Evolutionary conservation across 37 sponge, comb jelly and placozoan genomes (phyloP), one percentile per base, ranked within the genome.

Genomic region (Petrosia ficiformis): DNA sequence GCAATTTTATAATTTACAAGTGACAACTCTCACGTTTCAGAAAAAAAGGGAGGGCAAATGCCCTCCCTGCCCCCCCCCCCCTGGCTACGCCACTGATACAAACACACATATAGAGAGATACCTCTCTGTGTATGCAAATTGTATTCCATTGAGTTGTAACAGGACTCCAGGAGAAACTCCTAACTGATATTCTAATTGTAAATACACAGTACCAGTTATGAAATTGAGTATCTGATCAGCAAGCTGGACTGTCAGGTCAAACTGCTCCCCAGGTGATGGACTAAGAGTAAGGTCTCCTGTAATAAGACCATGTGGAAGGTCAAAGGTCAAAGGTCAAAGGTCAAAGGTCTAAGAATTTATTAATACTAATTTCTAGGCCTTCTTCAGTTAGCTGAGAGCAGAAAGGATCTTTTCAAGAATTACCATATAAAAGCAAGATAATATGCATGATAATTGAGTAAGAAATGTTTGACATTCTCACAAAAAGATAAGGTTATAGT

Each of bases 241-340:
- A 57, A 90, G 41, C 65, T 82, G 91, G 32, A 90, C 39, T 0
- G 91, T 85, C 4, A 90, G 59, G 63, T 90, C 91, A 82, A 90
- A 90, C 67, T 82, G 70, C 61, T 90, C 91, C 57, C 91, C 91
- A 31, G 91, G 83, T 30, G 91, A 87, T 29, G 91, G 91, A 19
- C 80, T 74, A 59, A 90, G 79, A 48, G 67, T 5, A 21, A 90
- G 68, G 26, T 82, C 33, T 36, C 80, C 79, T 5, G 44, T 31
- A 77, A 39, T 42, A 25, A 63, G 68, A 30, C n/a, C n/a, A n/a
- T n/a, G 54, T 59, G 22, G 44, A 21, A 44, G 59, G 57, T 14
- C 24, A 29, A 25, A 44, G n/a, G n/a, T n/a, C n/a, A n/a, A n/a
- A n/a, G n/a, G n/a, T n/a, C n/a, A n/a, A n/a, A n/a, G n/a, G n/a